Base-by-base conservation (phyloP, 2,113 vertebrate species). In the Mirounga angustirostris region DNA sequence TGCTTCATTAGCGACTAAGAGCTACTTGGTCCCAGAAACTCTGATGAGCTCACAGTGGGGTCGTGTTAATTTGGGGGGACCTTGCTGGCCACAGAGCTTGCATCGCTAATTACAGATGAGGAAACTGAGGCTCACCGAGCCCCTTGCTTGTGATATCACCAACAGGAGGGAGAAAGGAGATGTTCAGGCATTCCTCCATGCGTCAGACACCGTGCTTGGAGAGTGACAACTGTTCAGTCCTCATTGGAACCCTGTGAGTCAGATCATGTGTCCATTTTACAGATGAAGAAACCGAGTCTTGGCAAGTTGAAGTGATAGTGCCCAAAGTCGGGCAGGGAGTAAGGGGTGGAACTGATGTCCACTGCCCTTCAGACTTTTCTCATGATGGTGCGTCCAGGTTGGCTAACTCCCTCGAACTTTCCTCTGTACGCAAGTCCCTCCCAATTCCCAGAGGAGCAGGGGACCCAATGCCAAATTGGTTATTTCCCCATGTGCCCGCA, bases 151-250 rank as follows among this genome's bases (percentile, higher is more conserved):
- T 43, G 19, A 12, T 9, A 16, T 15, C 18, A 46, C 40, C 52
- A 28, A n/a, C 1, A 1, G 28, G 15, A 30, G 52, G 7, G 19
- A 63, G 33, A n/a, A 50, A 50, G 58, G 81, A 16, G 18, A 43
- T 5, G n/a, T 52, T 43, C 0, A 4, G n/a, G 19, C 22, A 7
- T n/a, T 54, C 4, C 3, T 18, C 15, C 52, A n/a, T 1, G 0
- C 9, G 24, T 1, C 16, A 26, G 69, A 40, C 1, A 6, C 9
- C 0, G 8, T 2, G 0, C 54, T 40, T n/a, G 22, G 58, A 33
- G 33, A 67, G 26, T 26, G 12, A 33, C 2, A 54, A n/a, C 36
- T 14, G 3, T n/a, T 58, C n/a, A 78, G 3, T 12, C 15, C 69
- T 59, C 1, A 0, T 2, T 33, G 50, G 61, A 58, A 54, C 18